A percentile compares a stretch with the other conserved stretches of the same genome.
Evolutionary conservation across 2,888 invertebrate genomes (phyloP).

Genomic region (Drosophila phalerata): DNA sequence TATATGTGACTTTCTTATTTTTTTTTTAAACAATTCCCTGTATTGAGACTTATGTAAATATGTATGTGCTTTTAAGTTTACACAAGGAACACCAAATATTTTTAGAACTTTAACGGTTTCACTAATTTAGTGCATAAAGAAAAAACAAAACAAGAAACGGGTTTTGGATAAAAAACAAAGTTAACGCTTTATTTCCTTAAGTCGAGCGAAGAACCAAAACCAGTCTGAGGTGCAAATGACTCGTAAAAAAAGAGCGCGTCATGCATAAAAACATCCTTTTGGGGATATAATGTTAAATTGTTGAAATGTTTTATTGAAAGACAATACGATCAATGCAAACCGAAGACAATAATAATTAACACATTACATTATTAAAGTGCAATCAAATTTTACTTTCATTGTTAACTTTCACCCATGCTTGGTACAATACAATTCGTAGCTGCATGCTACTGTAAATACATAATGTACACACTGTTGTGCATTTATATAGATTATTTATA

Average conservation of each 20-base stretch:
- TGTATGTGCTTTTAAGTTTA: not conserved
- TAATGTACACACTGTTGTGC: constrained; percentile 9
- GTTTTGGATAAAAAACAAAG: constrained; percentile 32
- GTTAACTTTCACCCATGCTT: constrained; percentile 15
- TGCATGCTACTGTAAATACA: constrained; percentile 11
- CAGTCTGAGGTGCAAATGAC: constrained; percentile 17
- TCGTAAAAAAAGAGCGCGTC: not conserved
- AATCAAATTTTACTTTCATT: constrained; percentile 24
- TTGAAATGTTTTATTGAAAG: not conserved
- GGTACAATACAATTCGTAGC: constrained; percentile 1
- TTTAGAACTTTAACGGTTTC: constrained; percentile 5
- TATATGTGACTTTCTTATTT: too few relatives aligned
- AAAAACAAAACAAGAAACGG: constrained; percentile 19
- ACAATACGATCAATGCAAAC: not conserved
- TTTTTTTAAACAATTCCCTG: not conserved
- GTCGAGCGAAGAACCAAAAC: constrained; percentile 21
- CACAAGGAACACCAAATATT: constrained; percentile 1
- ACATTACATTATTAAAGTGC: constrained; percentile 5
- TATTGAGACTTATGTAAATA: not conserved
- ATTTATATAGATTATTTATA: constrained; percentile 7
- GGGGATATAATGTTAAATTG: not conserved
- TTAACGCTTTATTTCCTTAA: constrained; percentile 4
- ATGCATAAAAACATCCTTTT: constrained; percentile 14
- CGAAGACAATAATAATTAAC: constrained; percentile 6
- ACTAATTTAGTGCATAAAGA: not conserved